phyloP scores from a whole-genome alignment of 2,113 vertebrate species.

The Bettongia penicillata region DNA sequence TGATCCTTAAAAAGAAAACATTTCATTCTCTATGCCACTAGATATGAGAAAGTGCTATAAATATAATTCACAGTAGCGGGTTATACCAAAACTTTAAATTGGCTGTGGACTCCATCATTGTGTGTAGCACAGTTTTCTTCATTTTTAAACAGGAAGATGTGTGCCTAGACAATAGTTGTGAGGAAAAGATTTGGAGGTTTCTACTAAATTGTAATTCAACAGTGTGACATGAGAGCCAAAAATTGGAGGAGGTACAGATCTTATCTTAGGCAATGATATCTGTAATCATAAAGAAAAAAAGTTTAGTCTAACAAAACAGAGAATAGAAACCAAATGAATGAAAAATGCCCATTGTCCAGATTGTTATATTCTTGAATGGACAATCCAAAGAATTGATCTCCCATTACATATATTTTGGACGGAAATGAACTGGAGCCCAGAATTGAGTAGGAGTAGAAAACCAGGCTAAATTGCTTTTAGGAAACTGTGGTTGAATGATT shows the following conservation, averaged over 20 bases:
- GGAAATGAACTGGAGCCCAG: not conserved
- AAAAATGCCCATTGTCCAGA: not conserved
- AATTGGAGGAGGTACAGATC: not conserved
- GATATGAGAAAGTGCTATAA: not conserved
- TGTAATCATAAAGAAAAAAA: not conserved
- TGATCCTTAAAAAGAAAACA: not conserved
- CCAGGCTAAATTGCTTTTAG: not conserved
- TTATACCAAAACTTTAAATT: conserved; percentile 14
- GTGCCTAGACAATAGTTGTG: not conserved
- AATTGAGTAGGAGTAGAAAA: not conserved
- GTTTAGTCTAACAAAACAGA: not conserved
- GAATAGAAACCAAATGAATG: not conserved
- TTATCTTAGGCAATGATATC: not conserved
- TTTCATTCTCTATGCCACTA: conserved; percentile 1
- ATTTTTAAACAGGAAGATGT: not conserved
- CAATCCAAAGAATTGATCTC: not conserved
- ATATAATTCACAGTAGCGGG: not conserved
- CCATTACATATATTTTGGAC: not conserved
- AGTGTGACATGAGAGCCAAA: not conserved
- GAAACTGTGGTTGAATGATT: not conserved
- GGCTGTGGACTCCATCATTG: not conserved
- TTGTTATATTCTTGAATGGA: not conserved
- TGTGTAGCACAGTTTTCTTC: not conserved
- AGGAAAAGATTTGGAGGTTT: not conserved
- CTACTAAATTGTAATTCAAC: not conserved